These are phyloP conservation scores for Corydoras maculifer DNA, from an alignment of 2,113 vertebrate species.

Conservation along the genomic window DNA sequence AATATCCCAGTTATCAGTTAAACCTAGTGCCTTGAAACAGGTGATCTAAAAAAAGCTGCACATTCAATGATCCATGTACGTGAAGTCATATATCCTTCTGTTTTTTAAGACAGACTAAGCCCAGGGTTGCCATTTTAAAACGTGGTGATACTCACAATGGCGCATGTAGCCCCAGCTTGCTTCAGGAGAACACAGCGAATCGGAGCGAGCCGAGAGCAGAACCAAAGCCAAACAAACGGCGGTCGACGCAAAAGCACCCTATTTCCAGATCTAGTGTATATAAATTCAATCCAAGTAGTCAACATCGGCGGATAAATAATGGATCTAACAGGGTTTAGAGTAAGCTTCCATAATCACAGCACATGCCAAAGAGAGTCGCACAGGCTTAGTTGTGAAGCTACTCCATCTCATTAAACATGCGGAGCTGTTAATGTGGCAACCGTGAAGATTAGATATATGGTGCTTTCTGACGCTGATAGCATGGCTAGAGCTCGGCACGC, in stretches of 20 bases:
- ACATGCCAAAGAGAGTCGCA: slow-evolving; percentile 9
- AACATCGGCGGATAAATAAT: slow-evolving; percentile 23
- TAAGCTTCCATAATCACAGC: slow-evolving; percentile 21
- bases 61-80: slow-evolving; percentile 57
- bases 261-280: slow-evolving; percentile 31
- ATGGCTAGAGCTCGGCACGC: slow-evolving; percentile 41
- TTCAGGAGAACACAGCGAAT: slow-evolving; percentile 23
- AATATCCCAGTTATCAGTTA: neutral
- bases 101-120: slow-evolving; percentile 47
- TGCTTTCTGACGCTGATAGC: slow-evolving; percentile 35
- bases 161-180: slow-evolving; percentile 27
- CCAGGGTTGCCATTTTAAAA: slow-evolving; percentile 52
- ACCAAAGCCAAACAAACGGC: slow-evolving; percentile 24
- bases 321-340: slow-evolving; percentile 26
- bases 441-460: slow-evolving; percentile 51
- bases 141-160: slow-evolving; percentile 52
- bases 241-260: slow-evolving; percentile 21
- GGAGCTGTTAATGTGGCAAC: slow-evolving; percentile 60
- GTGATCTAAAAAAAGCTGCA: slow-evolving; percentile 50
- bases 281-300: slow-evolving; percentile 29
- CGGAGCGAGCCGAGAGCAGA: slow-evolving; percentile 17
- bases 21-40: slow-evolving; percentile 44
- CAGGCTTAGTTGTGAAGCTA: slow-evolving; percentile 1
- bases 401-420: slow-evolving; percentile 25
- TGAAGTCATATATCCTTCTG: slow-evolving; percentile 37